These are phyloP conservation scores for Pseudococcus viburni DNA, from an alignment of 2,888 invertebrate species.

Conservation along the genomic window DNA sequence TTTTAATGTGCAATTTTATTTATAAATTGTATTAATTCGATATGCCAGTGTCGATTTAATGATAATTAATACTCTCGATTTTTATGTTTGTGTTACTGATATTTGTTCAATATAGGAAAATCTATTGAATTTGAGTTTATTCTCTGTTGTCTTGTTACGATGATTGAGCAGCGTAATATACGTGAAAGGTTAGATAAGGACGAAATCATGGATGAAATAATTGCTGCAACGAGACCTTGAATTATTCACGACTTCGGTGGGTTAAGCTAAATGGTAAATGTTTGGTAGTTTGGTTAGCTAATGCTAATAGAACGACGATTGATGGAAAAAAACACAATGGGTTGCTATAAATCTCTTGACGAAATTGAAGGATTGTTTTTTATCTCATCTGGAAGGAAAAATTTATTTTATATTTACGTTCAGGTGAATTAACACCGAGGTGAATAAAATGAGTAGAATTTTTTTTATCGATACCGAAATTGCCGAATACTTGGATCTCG, in stretches of 20 bases:
- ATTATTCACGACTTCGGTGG: constrained; percentile 37
- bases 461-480: too few species aligned
- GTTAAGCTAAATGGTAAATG: not conserved
- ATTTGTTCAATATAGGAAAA: constrained; percentile 45
- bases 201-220: not conserved
- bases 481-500: too few species aligned
- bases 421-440: too few species aligned
- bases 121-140: constrained; percentile 10
- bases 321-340: not conserved
- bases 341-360: not conserved
- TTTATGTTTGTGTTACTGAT: constrained; percentile 51
- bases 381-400: too few species aligned
- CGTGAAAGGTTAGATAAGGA: not conserved
- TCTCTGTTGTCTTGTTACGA: not conserved
- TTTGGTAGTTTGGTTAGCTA: not conserved
- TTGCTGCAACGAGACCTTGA: constrained; percentile 39
- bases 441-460: too few species aligned
- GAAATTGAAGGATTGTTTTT: not conserved
- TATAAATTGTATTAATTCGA: constrained; percentile 47
- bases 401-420: too few species aligned
- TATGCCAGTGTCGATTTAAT: constrained; percentile 32
- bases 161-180: not conserved
- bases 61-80: constrained; percentile 53
- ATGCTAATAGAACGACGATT: not conserved
- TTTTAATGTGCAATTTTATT: constrained; percentile 55